phyloP scores from a whole-genome alignment of 2,113 vertebrate species.

The Copsychus sechellarum region DNA sequence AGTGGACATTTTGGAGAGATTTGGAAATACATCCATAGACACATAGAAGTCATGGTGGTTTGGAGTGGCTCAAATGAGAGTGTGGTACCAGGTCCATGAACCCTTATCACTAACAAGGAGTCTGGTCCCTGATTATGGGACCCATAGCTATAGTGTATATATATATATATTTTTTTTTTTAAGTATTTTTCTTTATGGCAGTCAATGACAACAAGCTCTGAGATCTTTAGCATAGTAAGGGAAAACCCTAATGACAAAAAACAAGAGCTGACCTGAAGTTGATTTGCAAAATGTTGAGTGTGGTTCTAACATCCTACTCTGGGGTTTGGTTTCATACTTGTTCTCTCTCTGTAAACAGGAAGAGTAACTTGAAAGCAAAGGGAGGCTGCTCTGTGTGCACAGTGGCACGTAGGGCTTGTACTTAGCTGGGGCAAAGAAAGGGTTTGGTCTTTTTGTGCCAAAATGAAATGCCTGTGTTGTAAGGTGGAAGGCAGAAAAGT shows the following conservation, averaged over 20 bases:
- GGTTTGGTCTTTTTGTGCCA: background rate
- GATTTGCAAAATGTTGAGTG: background rate
- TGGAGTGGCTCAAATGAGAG: background rate
- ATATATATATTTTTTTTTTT: background rate
- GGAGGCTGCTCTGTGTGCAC: background rate
- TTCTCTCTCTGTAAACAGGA: background rate
- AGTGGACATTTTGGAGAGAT: background rate
- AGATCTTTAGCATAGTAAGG: background rate
- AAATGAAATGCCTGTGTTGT: background rate
- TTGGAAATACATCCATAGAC: background rate
- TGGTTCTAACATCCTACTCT: background rate
- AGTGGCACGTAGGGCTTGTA: background rate
- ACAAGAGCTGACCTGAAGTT: background rate
- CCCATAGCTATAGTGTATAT: background rate
- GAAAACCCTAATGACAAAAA: background rate
- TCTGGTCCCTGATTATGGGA: background rate
- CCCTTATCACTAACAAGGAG: background rate
- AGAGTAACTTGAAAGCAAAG: background rate
- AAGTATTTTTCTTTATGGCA: background rate
- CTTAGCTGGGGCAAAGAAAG: background rate
- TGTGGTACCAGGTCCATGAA: background rate
- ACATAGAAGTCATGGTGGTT: background rate
- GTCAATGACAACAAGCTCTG: background rate
- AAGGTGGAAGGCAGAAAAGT: background rate
- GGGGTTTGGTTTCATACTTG: background rate